Percentiles rank a stretch among this genome's conserved stretches.
phyloP scores from a whole-genome alignment of 2,113 vertebrate species.

The Psilopogon haemacephalus region DNA sequence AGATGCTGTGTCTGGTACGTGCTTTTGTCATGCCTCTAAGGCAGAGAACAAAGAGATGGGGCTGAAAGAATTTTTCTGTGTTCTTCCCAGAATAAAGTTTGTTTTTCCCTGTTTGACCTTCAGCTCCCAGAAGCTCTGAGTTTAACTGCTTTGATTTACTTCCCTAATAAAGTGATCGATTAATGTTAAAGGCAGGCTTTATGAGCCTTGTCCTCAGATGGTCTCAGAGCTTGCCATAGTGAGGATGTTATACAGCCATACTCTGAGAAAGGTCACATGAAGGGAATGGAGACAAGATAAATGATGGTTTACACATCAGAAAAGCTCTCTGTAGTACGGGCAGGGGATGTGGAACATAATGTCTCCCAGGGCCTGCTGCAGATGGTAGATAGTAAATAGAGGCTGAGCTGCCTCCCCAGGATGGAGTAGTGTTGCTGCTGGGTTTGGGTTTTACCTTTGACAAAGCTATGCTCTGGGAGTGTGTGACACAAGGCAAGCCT shows the following conservation, averaged over 20 bases:
- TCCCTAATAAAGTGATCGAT: conserved; percentile 69
- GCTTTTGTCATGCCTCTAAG: not conserved
- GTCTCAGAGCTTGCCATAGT: not conserved
- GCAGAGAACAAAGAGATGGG: not conserved
- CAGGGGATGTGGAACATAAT: conserved; percentile 37
- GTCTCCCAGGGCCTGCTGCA: conserved; percentile 46
- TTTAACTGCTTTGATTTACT: conserved; percentile 70
- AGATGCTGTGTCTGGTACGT: not conserved
- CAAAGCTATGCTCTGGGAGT: conserved; percentile 5
- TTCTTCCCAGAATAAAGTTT: conserved; percentile 53
- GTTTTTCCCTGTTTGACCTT: conserved; percentile 57
- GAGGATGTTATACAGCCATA: conserved; percentile 58
- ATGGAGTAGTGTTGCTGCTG: not conserved
- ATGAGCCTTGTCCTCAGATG: conserved; percentile 58
- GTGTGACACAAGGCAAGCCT: not conserved
- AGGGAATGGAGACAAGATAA: conserved; percentile 69
- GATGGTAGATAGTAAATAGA: conserved; percentile 63
- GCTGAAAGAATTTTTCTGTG: conserved; percentile 9
- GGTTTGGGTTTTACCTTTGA: conserved; percentile 1
- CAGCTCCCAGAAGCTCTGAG: conserved; percentile 47
- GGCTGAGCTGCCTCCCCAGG: conserved; percentile 26
- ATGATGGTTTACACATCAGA: conserved; percentile 64
- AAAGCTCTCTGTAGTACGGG: conserved; percentile 28
- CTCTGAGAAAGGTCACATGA: conserved; percentile 63
- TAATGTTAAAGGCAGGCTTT: conserved; percentile 67